Base-by-base conservation (phyloP, 23 tunicate genomes). In the Phallusia fumigata region DNA sequence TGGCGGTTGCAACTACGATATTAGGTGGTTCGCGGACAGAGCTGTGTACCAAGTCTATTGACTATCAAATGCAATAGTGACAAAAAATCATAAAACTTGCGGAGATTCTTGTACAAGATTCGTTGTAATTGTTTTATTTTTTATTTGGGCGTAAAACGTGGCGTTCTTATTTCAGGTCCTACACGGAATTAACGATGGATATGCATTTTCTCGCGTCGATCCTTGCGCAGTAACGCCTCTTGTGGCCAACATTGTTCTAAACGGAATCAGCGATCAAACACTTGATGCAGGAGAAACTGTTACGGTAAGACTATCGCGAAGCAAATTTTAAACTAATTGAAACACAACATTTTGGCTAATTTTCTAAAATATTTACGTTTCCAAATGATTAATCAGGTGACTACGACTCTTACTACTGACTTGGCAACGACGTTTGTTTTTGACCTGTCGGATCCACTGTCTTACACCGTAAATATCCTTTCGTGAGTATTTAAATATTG, bases 211-310 rank as follows among this genome's bases (percentile, higher is more conserved):
- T 6, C 76, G 86, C 35, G 58, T 83, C 19, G 86, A 83, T 31
- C 86, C 86, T 36, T 83, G 86, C 35, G 86, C 86, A 18, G 49
- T 83, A 58, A 28, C 86, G 22, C 86, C 86, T 0, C 52, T 65
- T 0, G 80, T 75, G 58, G 76, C 86, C 21, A 36, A 49, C 45
- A 74, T 79, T 31, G 19, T 24, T 22, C 50, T 83, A 15, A 33
- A 75, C 13, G n/a, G 10, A 0, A 83, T 83, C 18, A 26, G 19
- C 26, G 86, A 83, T 51, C 72, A n/a, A 24, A 75, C 64, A 44
- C 65, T 83, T 49, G 72, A 73, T 11, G 80, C 86, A 0, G 86
- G 86, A 35, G 50, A 32, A 0, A 81, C 85, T 21, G 1, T 58
- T 24, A 58, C 69, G 69, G 69, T 58, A 13, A 58, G 28, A 21